Percentiles rank a stretch among this genome's conserved stretches.
These are phyloP conservation scores for Mirounga angustirostris DNA, from an alignment of 2,113 vertebrate species.

Conservation along the genomic window DNA sequence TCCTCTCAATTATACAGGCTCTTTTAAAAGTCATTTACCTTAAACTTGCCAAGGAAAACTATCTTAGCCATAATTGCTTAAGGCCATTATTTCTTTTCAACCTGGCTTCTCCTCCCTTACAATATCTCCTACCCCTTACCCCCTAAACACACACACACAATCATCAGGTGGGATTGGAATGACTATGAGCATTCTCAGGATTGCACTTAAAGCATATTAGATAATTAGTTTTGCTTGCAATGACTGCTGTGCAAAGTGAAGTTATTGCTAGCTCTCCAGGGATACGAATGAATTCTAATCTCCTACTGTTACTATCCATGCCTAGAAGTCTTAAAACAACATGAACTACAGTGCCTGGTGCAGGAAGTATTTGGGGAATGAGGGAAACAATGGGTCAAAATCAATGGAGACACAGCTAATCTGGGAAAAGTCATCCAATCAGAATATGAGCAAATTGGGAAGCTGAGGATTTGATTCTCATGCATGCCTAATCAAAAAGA, in stretches of 20 bases:
- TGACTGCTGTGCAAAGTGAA: background rate
- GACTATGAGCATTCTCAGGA: background rate
- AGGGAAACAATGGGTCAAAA: background rate
- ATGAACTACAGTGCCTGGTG: background rate
- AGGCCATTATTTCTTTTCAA: background rate
- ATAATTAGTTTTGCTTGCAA: background rate
- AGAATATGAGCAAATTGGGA: background rate
- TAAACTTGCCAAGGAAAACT: background rate
- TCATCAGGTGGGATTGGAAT: background rate
- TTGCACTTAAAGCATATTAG: background rate
- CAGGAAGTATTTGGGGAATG: background rate
- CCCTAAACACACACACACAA: background rate
- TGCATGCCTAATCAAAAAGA: background rate
- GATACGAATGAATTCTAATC: background rate
- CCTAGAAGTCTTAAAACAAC: background rate
- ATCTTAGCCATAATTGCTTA: background rate
- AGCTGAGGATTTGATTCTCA: background rate
- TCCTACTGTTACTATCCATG: background rate
- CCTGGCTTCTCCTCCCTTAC: background rate
- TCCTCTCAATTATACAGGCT: background rate
- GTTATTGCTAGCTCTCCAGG: background rate
- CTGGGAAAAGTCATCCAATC: background rate
- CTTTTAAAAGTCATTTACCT: background rate
- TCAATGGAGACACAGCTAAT: background rate
- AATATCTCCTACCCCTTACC: background rate